Conservation (phyloP, 2,797 vertebrate genomes). For the Phrynocephalus vlangalii region DNA sequence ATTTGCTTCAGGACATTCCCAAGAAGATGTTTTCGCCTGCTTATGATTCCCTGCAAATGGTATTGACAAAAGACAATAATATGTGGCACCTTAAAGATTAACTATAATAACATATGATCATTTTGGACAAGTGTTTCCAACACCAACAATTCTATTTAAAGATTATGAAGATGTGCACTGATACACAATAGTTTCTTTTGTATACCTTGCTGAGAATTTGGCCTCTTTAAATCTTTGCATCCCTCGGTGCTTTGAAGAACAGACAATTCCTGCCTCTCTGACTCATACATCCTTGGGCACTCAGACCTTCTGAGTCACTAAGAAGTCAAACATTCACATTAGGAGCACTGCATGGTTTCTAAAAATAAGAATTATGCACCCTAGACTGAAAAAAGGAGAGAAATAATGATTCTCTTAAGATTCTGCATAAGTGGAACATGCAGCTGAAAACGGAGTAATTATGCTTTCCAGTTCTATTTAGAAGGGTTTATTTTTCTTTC, state of each 20-base stretch:
- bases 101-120: constrained; percentile 48
- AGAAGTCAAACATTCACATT: constrained; percentile 72
- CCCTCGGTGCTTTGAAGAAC: constrained; percentile 69
- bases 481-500: constrained; percentile 16
- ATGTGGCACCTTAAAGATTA: too few relatives aligned
- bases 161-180: constrained; percentile 69
- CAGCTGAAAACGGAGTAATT: constrained; percentile 28
- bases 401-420: constrained; percentile 60
- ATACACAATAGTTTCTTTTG: constrained; percentile 68
- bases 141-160: constrained; percentile 48
- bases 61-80: too few relatives aligned
- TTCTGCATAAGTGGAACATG: constrained; percentile 42
- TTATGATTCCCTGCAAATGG: too few relatives aligned
- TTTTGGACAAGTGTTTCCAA: constrained; percentile 50
- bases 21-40: too few relatives aligned
- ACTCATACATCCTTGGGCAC: constrained; percentile 75
- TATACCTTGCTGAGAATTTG: constrained; percentile 66
- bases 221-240: constrained; percentile 63
- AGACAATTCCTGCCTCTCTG: constrained; percentile 77
- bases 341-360: constrained; percentile 70
- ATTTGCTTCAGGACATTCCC: too few relatives aligned
- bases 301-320: constrained; percentile 79
- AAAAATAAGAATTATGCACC: constrained; percentile 73
- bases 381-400: constrained; percentile 51
- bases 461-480: not conserved